Evolutionary conservation across 2,113 vertebrate genomes (phyloP).

Genomic region (Embiotoca jacksoni): DNA sequence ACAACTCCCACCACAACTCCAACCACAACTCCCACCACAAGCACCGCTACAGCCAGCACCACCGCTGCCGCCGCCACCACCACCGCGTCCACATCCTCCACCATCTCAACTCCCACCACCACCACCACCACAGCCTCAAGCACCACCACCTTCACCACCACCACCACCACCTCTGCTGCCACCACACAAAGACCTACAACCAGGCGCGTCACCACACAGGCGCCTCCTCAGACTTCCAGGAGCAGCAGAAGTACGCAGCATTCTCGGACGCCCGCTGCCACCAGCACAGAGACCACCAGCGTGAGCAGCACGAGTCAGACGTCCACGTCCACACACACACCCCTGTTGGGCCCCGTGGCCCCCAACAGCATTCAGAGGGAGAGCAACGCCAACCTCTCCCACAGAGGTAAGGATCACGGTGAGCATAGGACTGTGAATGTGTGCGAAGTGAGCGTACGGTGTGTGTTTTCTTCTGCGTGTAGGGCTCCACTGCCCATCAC

Average conservation of each 20-base stretch:
- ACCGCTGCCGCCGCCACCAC: constrained; percentile 10
- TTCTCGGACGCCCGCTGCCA: constrained; percentile 40
- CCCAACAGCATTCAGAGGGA: constrained; percentile 85
- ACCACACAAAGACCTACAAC: constrained; percentile 35
- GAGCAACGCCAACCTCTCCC: constrained; percentile 91
- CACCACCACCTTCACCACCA: constrained; percentile 2
- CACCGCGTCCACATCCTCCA: neutral
- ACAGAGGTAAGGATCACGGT: constrained; percentile 88
- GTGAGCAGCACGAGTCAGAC: constrained; percentile 62
- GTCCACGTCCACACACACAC: constrained; percentile 68
- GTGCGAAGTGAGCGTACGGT: constrained; percentile 16
- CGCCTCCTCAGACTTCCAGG: constrained; percentile 54
- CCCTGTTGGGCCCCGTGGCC: constrained; percentile 50
- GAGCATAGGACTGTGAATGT: neutral
- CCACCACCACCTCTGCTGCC: constrained; percentile 29
- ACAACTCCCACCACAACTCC: constrained; percentile 49
- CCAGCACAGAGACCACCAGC: constrained; percentile 48
- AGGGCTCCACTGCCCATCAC: constrained; percentile 8
- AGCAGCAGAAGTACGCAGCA: constrained; percentile 40
- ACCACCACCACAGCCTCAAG: neutral
- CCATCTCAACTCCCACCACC: constrained; percentile 6
- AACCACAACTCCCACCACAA: constrained; percentile 59
- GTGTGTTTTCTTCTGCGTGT: constrained; percentile 28
- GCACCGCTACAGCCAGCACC: constrained; percentile 18
- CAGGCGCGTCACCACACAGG: constrained; percentile 8